Conservation (phyloP, 2,113 vertebrate genomes). For the Nematolebias whitei region DNA sequence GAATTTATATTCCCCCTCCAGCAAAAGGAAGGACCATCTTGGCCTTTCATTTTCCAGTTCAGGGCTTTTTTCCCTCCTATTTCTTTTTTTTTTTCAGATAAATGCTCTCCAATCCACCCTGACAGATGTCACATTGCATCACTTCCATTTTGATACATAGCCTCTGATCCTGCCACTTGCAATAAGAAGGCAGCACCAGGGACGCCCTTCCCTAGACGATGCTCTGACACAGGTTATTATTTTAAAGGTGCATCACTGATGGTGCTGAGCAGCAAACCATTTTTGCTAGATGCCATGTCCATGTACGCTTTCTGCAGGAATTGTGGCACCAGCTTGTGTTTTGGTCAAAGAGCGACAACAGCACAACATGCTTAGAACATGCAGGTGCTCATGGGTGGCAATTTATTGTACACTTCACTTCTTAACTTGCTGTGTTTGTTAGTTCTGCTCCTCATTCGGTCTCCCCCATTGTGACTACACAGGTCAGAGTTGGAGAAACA, state of each 20-base stretch:
- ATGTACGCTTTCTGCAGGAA: constrained; percentile 22
- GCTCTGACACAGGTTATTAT: constrained; percentile 78
- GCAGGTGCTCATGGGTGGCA: constrained; percentile 39
- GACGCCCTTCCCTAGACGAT: constrained; percentile 71
- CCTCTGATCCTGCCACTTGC: constrained; percentile 82
- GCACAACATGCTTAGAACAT: constrained; percentile 19
- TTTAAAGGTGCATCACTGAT: constrained; percentile 75
- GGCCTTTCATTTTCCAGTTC: constrained; percentile 87
- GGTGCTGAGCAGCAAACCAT: constrained; percentile 50
- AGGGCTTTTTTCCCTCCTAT: constrained; percentile 66
- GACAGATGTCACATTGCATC: constrained; percentile 84
- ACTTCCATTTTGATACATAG: constrained; percentile 78
- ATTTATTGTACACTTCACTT: constrained; percentile 42
- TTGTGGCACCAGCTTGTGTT: constrained; percentile 47
- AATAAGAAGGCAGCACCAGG: constrained; percentile 76
- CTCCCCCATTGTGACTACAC: constrained; percentile 43
- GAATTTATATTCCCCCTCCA: constrained; percentile 71
- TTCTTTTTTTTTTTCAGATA: constrained; percentile 76
- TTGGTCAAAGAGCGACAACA: constrained; percentile 48
- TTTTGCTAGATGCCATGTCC: constrained; percentile 29
- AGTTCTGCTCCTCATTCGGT: constrained; percentile 37
- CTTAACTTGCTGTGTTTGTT: constrained; percentile 20
- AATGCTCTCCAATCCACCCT: constrained; percentile 81
- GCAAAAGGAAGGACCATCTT: constrained; percentile 73
- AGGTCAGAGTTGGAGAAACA: constrained; percentile 66